phyloP scores from a whole-genome alignment of 2,888 invertebrate genomes.

The Epistrophe eligans region DNA sequence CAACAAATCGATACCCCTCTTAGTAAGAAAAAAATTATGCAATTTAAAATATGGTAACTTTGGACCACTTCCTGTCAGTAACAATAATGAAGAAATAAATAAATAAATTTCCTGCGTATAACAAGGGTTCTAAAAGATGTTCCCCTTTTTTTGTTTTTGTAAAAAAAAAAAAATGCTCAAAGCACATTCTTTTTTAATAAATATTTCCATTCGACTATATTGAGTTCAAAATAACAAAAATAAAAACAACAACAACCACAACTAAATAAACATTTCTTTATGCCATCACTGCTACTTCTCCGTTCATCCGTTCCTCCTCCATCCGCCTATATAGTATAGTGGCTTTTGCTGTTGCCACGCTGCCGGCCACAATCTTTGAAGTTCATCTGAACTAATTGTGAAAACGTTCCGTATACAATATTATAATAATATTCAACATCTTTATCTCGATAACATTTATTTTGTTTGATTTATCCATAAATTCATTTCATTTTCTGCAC shows the following conservation, averaged over 20 bases:
- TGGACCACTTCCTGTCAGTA: conserved; percentile 10
- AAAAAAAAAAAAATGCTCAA: conserved; percentile 9
- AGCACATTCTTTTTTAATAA: conserved; percentile 10
- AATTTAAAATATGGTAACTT: not conserved
- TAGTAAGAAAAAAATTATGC: not conserved
- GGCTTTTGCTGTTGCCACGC: not conserved
- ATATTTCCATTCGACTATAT: conserved; percentile 2
- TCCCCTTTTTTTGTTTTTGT: not conserved
- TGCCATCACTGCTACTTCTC: not conserved
- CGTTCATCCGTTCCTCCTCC: not conserved
- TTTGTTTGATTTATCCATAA: conserved; percentile 65
- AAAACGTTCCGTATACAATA: conserved; percentile 16
- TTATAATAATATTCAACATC: conserved; percentile 28
- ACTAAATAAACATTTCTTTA: conserved; percentile 26
- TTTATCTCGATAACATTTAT: conserved; percentile 43
- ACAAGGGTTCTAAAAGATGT: conserved; percentile 19
- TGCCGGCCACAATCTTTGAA: conserved; percentile 58
- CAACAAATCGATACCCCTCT: no score
- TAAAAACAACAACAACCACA: conserved; percentile 5
- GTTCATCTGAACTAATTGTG: conserved; percentile 58
- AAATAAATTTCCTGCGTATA: not conserved
- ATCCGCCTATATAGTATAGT: no score
- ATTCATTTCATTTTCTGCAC: conserved; percentile 48
- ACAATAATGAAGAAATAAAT: conserved; percentile 4
- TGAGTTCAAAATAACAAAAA: conserved; percentile 30